Evolutionary conservation across 2,888 invertebrate genomes (phyloP).

Genomic region (Lithophane socia): DNA sequence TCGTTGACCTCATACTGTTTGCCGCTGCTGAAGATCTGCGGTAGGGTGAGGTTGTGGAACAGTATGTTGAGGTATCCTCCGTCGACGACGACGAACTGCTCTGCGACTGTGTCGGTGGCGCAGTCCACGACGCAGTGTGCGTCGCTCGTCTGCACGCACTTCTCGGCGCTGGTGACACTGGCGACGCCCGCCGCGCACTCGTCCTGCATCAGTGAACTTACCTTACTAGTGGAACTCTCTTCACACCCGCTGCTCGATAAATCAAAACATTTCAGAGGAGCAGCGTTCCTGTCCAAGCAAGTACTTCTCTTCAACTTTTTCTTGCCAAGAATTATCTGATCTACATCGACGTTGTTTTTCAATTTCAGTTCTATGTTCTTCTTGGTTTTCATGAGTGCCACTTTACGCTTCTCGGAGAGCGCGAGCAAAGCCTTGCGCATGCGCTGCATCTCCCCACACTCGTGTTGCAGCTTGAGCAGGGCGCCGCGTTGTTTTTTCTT

Average conservation of each 20-base stretch:
- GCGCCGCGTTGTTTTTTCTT: conserved; percentile 93
- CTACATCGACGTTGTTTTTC: conserved; percentile 81
- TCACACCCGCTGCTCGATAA: conserved; percentile 86
- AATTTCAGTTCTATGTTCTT: conserved; percentile 85
- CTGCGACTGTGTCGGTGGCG: conserved; percentile 75
- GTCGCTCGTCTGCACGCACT: conserved; percentile 83
- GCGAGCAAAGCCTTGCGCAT: conserved; percentile 86
- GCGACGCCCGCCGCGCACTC: conserved; percentile 20
- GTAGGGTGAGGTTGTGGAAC: conserved; percentile 82
- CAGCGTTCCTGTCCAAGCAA: conserved; percentile 74
- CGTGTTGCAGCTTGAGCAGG: conserved; percentile 91
- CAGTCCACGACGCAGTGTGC: conserved; percentile 65
- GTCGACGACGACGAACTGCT: conserved; percentile 83
- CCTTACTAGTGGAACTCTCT: conserved; percentile 76
- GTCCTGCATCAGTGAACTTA: conserved; percentile 45
- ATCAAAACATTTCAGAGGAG: conserved; percentile 87
- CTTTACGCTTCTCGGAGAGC: conserved; percentile 84
- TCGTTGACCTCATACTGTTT: conserved; percentile 88
- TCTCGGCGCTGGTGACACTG: conserved; percentile 76
- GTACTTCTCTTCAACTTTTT: conserved; percentile 81
- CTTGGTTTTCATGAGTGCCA: conserved; percentile 86
- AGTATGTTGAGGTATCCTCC: conserved; percentile 86
- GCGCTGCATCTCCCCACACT: conserved; percentile 92
- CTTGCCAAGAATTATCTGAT: conserved; percentile 82
- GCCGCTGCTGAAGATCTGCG: conserved; percentile 84